Evolutionary conservation across 1,140 invertebrate species (phyloP).

Genomic region (Octopus sinensis): DNA sequence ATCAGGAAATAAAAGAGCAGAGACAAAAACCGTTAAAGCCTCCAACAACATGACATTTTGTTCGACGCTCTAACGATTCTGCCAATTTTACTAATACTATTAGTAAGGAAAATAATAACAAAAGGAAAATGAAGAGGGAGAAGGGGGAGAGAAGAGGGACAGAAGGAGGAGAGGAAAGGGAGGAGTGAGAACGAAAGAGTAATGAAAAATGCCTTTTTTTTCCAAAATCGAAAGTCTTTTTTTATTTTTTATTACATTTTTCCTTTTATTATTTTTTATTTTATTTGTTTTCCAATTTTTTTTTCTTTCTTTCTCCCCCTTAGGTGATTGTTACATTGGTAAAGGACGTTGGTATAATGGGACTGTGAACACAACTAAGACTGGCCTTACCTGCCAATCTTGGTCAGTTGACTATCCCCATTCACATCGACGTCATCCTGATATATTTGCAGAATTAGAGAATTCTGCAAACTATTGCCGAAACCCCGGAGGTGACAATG

Average conservation of each 20-base stretch:
- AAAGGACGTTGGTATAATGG: constrained; percentile 88
- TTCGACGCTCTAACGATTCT: no score
- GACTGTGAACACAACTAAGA: constrained; percentile 78
- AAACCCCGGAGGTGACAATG: constrained; percentile 91
- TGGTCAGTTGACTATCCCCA: constrained; percentile 87
- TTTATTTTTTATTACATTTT: neutral
- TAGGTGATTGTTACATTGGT: constrained; percentile 70
- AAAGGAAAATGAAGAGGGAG: no score
- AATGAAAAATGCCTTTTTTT: no score
- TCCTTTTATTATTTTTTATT: neutral
- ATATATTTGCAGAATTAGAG: constrained; percentile 85
- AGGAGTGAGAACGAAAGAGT: no score
- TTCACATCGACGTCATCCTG: constrained; percentile 73
- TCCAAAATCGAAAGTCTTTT: neutral
- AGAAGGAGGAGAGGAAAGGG: no score
- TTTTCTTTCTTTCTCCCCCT: constrained; percentile 16
- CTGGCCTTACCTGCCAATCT: constrained; percentile 79
- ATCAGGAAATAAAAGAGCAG: no score
- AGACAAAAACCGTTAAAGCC: no score
- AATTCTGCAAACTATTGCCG: constrained; percentile 89
- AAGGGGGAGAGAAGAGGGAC: no score
- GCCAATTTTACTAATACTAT: no score
- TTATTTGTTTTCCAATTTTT: neutral
- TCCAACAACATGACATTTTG: no score
- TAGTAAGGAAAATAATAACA: no score